These are phyloP conservation scores for Antheraea yamamai DNA, from an alignment of 2,888 invertebrate species.

Conservation along the genomic window DNA sequence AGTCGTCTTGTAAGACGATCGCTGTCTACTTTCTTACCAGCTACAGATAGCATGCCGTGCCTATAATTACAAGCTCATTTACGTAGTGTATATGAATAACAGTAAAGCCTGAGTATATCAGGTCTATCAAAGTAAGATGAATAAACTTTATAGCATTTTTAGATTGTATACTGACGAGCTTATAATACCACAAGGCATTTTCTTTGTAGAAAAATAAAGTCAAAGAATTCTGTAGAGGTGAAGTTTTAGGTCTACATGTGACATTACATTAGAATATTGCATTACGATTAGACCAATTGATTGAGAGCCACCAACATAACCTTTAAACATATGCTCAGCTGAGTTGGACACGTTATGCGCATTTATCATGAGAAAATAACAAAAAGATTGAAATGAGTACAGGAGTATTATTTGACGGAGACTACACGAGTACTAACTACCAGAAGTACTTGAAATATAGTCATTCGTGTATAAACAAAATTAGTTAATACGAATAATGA, in stretches of 20 bases:
- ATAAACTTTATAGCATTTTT: no score
- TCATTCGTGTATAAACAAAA: no score
- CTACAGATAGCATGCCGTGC: conserved; percentile 86
- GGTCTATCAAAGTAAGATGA: background rate
- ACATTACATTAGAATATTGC: no score
- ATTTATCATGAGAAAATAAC: background rate
- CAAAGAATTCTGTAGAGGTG: background rate
- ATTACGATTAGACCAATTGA: no score
- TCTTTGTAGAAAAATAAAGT: no score
- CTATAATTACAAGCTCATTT: conserved; percentile 50
- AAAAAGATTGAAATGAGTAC: background rate
- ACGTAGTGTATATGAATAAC: background rate
- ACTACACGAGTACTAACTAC: no score
- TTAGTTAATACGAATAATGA: no score
- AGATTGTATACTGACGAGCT: no score
- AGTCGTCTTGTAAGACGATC: conserved; percentile 86
- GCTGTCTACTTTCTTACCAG: conserved; percentile 87
- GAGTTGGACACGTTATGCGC: background rate
- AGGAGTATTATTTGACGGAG: no score
- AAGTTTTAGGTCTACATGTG: background rate
- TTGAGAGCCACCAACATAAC: background rate
- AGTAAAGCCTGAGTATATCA: background rate
- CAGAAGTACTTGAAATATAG: no score
- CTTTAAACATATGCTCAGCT: background rate
- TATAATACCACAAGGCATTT: no score